Percentiles rank a stretch among this genome's conserved stretches.
phyloP scores from a whole-genome alignment of 2,888 invertebrate species.

The Eristalinus aeneus region DNA sequence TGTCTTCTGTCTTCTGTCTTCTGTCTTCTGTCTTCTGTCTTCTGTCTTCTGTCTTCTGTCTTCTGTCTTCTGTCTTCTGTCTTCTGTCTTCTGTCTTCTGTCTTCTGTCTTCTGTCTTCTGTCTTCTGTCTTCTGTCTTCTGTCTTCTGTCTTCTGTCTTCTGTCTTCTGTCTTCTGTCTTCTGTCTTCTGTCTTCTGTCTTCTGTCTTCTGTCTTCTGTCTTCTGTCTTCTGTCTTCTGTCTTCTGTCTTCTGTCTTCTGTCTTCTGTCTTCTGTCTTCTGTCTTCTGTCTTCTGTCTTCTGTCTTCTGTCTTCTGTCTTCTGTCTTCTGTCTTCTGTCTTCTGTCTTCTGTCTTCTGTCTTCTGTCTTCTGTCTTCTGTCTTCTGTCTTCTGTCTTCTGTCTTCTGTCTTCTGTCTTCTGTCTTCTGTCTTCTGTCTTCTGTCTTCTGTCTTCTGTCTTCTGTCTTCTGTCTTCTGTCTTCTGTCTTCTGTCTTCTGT shows the following conservation, averaged over 20 bases:
- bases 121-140: not conserved
- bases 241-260: not conserved
- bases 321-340: not conserved
- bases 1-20: not conserved
- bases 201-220: not conserved
- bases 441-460: not conserved
- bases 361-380: not conserved
- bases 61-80: not conserved
- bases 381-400: not conserved
- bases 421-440: not conserved
- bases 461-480: not conserved
- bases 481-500: not conserved
- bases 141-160: not conserved
- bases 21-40: not conserved
- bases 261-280: not conserved
- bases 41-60: not conserved
- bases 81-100: not conserved
- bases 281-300: not conserved
- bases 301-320: not conserved
- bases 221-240: not conserved
- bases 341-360: not conserved
- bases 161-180: not conserved
- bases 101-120: not conserved
- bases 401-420: not conserved
- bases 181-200: not conserved